A percentile compares a stretch with the other conserved stretches of the same genome.
Conservation (phyloP, 1,140 invertebrate genomes). For the Drosophila sproati region DNA sequence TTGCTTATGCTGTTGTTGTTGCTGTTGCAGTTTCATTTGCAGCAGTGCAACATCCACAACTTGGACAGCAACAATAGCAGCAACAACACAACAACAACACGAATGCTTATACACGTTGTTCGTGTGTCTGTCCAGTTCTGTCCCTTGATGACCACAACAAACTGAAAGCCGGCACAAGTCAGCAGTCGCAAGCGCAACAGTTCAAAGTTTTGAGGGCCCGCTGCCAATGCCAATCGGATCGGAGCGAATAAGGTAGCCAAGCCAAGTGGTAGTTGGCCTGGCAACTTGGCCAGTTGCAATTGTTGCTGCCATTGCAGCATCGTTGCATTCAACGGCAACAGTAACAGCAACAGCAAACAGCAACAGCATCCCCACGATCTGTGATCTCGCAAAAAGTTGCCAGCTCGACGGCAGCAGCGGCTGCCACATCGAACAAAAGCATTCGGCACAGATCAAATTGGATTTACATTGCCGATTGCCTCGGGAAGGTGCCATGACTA, state of each 20-base stretch:
- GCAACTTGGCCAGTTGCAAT: constrained; percentile 31
- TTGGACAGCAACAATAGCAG: constrained; percentile 14
- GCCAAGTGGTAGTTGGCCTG: constrained; percentile 20
- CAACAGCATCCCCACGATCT: constrained; percentile 19
- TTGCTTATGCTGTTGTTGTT: background rate
- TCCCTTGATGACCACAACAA: constrained; percentile 71
- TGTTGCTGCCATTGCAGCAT: constrained; percentile 16
- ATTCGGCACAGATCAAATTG: constrained; percentile 81
- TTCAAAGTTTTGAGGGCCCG: constrained; percentile 79
- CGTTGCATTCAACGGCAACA: constrained; percentile 17
- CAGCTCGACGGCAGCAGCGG: constrained; percentile 44
- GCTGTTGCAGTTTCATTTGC: constrained; percentile 13
- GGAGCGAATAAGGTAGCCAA: constrained; percentile 38
- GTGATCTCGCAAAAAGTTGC: constrained; percentile 26
- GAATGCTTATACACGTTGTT: constrained; percentile 60
- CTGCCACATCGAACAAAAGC: constrained; percentile 66
- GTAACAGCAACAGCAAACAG: background rate
- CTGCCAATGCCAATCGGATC: constrained; percentile 63
- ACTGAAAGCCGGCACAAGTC: constrained; percentile 83
- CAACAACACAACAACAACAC: constrained; percentile 52
- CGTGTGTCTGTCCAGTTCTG: constrained; percentile 38
- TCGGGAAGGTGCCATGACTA: constrained; percentile 19
- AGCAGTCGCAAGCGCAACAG: constrained; percentile 72
- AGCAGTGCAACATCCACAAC: constrained; percentile 8
- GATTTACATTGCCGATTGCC: constrained; percentile 70